phyloP scores from a whole-genome alignment of 2,888 invertebrate species.

The Nomada ferruginata region DNA sequence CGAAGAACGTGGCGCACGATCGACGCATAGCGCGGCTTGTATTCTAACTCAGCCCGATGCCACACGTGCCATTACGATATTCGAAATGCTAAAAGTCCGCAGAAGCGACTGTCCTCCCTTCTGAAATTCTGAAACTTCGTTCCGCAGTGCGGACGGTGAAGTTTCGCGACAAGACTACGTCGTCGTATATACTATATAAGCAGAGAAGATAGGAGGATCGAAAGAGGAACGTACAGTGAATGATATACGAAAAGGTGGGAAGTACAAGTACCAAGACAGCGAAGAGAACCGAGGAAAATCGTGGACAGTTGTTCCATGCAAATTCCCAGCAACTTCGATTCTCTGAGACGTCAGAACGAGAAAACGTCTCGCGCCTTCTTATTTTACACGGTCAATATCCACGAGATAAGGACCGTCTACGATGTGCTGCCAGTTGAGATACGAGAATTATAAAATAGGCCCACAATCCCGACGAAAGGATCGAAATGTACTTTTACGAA shows the following conservation, averaged over 20 bases:
- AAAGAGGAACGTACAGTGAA: not conserved
- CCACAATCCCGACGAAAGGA: conserved; percentile 9
- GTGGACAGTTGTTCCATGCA: conserved; percentile 78
- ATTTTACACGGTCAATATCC: conserved; percentile 49
- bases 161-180: conserved; percentile 47
- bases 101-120: conserved; percentile 11
- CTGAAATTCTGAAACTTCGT: conserved; percentile 26
- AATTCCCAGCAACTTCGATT: conserved; percentile 78
- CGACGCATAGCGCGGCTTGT: conserved; percentile 35
- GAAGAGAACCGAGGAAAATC: conserved; percentile 37
- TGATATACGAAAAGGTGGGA: conserved; percentile 26
- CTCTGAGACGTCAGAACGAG: conserved; percentile 39
- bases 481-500: conserved; percentile 34
- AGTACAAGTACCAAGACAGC: conserved; percentile 4
- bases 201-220: not conserved
- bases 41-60: conserved; percentile 35
- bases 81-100: conserved; percentile 49
- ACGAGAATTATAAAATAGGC: conserved; percentile 54
- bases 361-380: conserved; percentile 17
- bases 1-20: conserved; percentile 24
- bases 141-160: conserved; percentile 33
- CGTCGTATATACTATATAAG: not conserved
- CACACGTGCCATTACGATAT: conserved; percentile 55
- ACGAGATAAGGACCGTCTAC: conserved; percentile 30
- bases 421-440: conserved; percentile 10